Base-by-base conservation (phyloP, 2,888 invertebrate genomes). In the Latrodectus hesperus region DNA sequence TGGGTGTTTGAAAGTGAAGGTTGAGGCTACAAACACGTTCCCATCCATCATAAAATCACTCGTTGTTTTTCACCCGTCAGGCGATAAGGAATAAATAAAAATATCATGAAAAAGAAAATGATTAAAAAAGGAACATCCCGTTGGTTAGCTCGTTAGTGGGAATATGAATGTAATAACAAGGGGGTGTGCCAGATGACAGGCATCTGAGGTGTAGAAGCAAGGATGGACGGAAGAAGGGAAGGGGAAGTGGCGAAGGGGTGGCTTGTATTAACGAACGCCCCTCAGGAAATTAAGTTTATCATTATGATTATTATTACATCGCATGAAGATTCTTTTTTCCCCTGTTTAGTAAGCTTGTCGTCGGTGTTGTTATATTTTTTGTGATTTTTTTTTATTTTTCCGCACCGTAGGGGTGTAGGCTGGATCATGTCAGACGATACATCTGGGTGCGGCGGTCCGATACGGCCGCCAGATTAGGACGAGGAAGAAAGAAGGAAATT, bases 151-250 rank as follows among this genome's bases (percentile, higher is more conserved):
- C 73, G 81, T 81, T 81, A 81, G 73, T 73, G 73, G 9, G 73
- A 26, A 65, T 81, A 73, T 67, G 74, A 74, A 81, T 67, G 74
- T 67, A 73, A 81, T 81, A 65, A 73, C 73, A 74, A 81, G 74
- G 73, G 55, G 74, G 74, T 81, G 81, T 81, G 81, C 51, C 74
- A n/a, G 74, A 74, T 73, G 64, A 81, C 73, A 64, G 53, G 51
- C 53, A 67, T 51, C 52, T 11, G 60, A 60, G n/a, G 60, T 60
- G 12, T 16, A 60, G 60, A 38, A 38, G 38, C 38, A 38, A 38
- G 38, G 38, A 38, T 38, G 38, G 38, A 38, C 38, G 38, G 60
- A 80, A 60, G 65, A 64, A 73, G 51, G 52, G n/a, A 55, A 68
- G 38, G 53, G 16, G 16, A n/a, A 22, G 38, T 22, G 73, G 22